phyloP scores from a whole-genome alignment of 2,797 vertebrate genomes.

The Lagocephalus sceleratus region DNA sequence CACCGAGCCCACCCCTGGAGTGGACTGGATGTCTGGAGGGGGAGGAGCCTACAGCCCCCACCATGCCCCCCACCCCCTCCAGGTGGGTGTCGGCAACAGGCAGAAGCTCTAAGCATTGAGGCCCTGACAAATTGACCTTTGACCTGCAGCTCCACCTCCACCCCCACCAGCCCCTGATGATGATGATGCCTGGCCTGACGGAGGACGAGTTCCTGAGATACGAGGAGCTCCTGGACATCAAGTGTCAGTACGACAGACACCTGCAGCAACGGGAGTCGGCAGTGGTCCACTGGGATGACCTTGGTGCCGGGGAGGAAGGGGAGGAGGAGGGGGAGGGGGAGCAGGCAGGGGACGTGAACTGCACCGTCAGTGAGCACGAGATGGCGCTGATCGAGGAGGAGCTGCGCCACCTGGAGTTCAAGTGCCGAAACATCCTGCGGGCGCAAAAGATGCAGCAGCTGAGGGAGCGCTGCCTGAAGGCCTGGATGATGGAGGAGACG shows the following conservation, averaged over 20 bases:
- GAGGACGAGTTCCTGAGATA: constrained; percentile 81
- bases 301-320: constrained; percentile 11
- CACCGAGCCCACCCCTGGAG: constrained; percentile 74
- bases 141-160: constrained; percentile 33
- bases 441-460: constrained; percentile 88
- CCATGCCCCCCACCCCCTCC: constrained; percentile 44
- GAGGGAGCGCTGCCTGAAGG: constrained; percentile 83
- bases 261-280: constrained; percentile 52
- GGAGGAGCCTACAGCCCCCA: constrained; percentile 50
- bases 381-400: constrained; percentile 85
- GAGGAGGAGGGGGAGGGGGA: neutral
- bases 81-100: constrained; percentile 10
- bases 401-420: constrained; percentile 86
- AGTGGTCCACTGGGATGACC: constrained; percentile 7
- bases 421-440: constrained; percentile 84
- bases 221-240: constrained; percentile 80
- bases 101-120: too few species aligned
- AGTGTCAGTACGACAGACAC: constrained; percentile 78
- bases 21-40: constrained; percentile 54
- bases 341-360: constrained; percentile 62
- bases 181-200: constrained; percentile 79
- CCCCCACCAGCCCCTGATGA: constrained; percentile 28
- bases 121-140: constrained; percentile 2
- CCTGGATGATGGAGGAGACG: constrained; percentile 82
- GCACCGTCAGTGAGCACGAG: constrained; percentile 70